Evolutionary conservation across 2,797 vertebrate genomes (phyloP).

Genomic region (Decapterus maruadsi): DNA sequence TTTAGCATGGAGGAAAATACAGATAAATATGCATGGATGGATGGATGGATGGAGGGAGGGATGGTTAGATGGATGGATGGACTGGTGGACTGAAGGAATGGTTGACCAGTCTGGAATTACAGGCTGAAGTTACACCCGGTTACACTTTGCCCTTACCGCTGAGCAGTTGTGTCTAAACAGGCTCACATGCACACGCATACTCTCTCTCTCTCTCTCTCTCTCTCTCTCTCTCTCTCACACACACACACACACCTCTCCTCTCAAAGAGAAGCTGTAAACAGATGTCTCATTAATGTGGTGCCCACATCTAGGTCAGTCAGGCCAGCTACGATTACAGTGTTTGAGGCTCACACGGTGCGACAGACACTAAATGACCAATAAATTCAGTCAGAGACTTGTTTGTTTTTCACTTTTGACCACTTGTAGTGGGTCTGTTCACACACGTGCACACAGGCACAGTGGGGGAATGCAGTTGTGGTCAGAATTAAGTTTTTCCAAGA

Average conservation of each 20-base stretch:
- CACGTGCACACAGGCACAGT: too few species aligned
- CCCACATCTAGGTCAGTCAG: slow-evolving; percentile 58
- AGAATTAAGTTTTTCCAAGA: too few species aligned
- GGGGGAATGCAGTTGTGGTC: too few species aligned
- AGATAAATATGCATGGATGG: neutral
- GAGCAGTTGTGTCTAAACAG: slow-evolving; percentile 60
- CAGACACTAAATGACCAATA: slow-evolving; percentile 35
- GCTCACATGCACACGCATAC: slow-evolving; percentile 8
- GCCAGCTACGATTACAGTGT: slow-evolving; percentile 48
- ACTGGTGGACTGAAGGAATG: slow-evolving; percentile 44
- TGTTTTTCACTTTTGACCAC: slow-evolving; percentile 21
- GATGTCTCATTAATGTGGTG: slow-evolving; percentile 72
- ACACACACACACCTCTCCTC: slow-evolving; percentile 19
- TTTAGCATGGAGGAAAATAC: neutral
- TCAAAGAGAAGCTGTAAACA: slow-evolving; percentile 56
- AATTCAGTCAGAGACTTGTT: slow-evolving; percentile 13
- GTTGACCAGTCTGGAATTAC: slow-evolving; percentile 70
- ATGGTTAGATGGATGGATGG: slow-evolving; percentile 1
- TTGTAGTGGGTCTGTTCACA: neutral
- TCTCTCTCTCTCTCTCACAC: slow-evolving; percentile 31
- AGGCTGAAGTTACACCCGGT: slow-evolving; percentile 62
- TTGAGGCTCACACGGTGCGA: slow-evolving; percentile 52
- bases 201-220: slow-evolving; percentile 22
- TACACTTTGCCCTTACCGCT: slow-evolving; percentile 61
- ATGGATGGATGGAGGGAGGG: slow-evolving; percentile 11